Percentiles rank a stretch among this genome's conserved stretches.
phyloP scores from a whole-genome alignment of 2,888 invertebrate genomes.

The Metacarcinus magister region DNA sequence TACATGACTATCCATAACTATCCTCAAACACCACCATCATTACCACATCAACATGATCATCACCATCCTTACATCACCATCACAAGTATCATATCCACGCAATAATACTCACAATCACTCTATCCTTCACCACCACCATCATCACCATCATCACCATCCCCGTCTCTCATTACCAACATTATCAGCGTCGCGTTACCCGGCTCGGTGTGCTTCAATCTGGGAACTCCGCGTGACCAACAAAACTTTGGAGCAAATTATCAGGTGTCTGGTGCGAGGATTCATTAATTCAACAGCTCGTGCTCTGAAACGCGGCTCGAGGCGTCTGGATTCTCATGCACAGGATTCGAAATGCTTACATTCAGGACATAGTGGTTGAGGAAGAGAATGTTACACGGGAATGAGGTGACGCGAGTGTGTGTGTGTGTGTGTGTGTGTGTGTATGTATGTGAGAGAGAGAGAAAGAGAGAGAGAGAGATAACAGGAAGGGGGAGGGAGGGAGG shows the following conservation, averaged over 20 bases:
- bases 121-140: neutral
- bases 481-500: neutral
- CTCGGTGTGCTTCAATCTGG: neutral
- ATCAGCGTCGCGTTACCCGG: neutral
- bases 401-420: too few relatives aligned
- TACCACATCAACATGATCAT: neutral
- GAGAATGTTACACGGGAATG: neutral
- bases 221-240: neutral
- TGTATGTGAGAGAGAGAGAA: too few relatives aligned
- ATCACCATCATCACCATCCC: neutral
- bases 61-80: too few relatives aligned
- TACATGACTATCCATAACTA: neutral
- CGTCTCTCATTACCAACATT: neutral
- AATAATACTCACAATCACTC: neutral
- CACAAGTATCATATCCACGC: too few relatives aligned
- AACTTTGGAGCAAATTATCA: constrained; percentile 37
- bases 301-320: neutral
- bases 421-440: too few relatives aligned
- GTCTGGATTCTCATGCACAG: neutral
- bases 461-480: neutral
- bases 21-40: neutral
- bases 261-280: constrained; percentile 1
- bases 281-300: neutral
- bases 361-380: neutral
- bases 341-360: neutral